phyloP scores from a whole-genome alignment of 2,888 invertebrate genomes.

The Hypsopygia costalis region DNA sequence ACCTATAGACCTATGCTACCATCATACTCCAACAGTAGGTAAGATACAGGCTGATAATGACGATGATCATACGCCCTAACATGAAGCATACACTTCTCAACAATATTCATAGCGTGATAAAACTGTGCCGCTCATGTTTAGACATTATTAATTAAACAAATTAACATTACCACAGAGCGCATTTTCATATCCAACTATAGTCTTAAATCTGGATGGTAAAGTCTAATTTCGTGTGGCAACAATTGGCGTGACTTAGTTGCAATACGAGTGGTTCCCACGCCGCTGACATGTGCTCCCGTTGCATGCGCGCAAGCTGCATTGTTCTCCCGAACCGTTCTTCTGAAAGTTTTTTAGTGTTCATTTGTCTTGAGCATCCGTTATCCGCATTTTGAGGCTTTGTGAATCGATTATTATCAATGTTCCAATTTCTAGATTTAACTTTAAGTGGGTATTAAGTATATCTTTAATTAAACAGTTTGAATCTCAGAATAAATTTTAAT shows the following conservation, averaged over 20 bases:
- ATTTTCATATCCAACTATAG: neutral
- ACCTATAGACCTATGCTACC: no score
- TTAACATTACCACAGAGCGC: neutral
- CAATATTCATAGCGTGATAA: neutral
- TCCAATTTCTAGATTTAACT: no score
- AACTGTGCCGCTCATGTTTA: conserved; percentile 7
- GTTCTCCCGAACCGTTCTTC: neutral
- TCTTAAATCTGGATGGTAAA: neutral
- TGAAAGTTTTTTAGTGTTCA: conserved; percentile 4
- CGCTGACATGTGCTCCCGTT: neutral
- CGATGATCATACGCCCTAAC: no score
- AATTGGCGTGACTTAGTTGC: neutral
- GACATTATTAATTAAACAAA: conserved; percentile 16
- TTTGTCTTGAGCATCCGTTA: conserved; percentile 7
- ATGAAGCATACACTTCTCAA: no score
- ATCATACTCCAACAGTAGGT: no score
- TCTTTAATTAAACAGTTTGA: no score
- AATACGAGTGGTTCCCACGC: neutral
- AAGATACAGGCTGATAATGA: no score
- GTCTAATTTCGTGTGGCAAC: neutral
- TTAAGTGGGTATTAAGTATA: no score
- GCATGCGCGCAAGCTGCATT: neutral
- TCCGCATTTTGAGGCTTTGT: conserved; percentile 1
- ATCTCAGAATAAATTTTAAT: no score
- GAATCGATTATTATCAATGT: no score